Conservation (phyloP, 2,888 invertebrate species). For the Nematopogon swammerdamellus region DNA sequence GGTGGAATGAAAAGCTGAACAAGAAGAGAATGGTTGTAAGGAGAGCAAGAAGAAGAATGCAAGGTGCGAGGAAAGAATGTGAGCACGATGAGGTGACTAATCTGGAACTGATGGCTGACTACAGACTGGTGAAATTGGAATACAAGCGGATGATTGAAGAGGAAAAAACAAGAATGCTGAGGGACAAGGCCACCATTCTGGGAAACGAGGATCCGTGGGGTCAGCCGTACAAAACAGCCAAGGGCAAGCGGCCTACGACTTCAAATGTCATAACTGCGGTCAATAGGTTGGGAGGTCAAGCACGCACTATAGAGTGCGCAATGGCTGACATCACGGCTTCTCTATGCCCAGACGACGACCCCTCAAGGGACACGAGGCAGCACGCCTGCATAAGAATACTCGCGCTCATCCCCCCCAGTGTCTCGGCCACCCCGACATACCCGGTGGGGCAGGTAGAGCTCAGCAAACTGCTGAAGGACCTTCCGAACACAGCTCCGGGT, state of each 20-base stretch:
- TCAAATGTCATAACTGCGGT: no score
- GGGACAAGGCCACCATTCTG: background rate
- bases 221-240: background rate
- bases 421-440: background rate
- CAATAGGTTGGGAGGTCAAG: no score
- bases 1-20: background rate
- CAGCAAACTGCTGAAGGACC: no score
- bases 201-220: background rate
- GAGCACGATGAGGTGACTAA: no score
- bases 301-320: no score
- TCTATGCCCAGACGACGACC: slow-evolving; percentile 4
- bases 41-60: background rate
- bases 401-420: background rate
- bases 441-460: background rate
- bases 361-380: background rate
- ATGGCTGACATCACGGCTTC: background rate
- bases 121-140: background rate
- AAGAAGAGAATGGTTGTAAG: background rate
- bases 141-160: background rate
- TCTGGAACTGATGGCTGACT: no score
- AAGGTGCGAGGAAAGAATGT: no score
- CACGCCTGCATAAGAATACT: background rate
- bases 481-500: background rate
- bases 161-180: background rate
- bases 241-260: no score